phyloP scores from a whole-genome alignment of 2,113 vertebrate genomes.

The Zapus hudsonius region DNA sequence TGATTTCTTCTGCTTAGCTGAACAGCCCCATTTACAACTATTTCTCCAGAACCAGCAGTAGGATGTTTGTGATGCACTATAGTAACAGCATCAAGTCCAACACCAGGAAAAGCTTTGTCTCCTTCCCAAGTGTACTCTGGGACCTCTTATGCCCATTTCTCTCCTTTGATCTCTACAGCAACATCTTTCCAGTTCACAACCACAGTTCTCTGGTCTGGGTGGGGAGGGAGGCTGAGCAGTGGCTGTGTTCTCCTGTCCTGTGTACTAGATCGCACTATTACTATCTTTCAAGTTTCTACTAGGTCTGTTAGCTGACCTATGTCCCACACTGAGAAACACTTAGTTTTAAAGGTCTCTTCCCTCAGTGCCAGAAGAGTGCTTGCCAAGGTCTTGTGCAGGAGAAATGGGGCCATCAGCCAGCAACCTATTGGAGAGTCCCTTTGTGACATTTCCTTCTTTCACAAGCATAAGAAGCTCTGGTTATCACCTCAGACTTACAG shows the following conservation, averaged over 20 bases:
- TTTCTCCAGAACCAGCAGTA: neutral
- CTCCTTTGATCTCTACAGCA: neutral
- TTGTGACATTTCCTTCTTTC: constrained; percentile 14
- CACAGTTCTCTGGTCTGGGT: neutral
- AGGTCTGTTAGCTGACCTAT: neutral
- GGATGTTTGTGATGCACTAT: neutral
- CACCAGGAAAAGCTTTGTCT: neutral
- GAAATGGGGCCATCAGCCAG: neutral
- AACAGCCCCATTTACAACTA: neutral
- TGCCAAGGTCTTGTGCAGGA: neutral
- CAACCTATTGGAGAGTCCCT: neutral
- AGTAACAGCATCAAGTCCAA: neutral
- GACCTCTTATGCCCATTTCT: neutral
- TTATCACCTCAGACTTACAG: constrained; percentile 6
- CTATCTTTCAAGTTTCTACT: neutral
- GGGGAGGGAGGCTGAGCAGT: neutral
- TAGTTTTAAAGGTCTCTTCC: neutral
- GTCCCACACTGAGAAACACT: neutral
- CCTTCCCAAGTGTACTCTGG: neutral
- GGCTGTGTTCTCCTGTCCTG: neutral
- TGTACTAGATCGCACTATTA: neutral
- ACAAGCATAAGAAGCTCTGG: neutral
- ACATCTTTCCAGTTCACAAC: neutral
- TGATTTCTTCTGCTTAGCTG: neutral
- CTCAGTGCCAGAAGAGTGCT: neutral